Percentiles rank a stretch among this genome's conserved stretches.
These are phyloP conservation scores for Aphrophora alni DNA, from an alignment of 2,888 invertebrate genomes.

Conservation along the genomic window DNA sequence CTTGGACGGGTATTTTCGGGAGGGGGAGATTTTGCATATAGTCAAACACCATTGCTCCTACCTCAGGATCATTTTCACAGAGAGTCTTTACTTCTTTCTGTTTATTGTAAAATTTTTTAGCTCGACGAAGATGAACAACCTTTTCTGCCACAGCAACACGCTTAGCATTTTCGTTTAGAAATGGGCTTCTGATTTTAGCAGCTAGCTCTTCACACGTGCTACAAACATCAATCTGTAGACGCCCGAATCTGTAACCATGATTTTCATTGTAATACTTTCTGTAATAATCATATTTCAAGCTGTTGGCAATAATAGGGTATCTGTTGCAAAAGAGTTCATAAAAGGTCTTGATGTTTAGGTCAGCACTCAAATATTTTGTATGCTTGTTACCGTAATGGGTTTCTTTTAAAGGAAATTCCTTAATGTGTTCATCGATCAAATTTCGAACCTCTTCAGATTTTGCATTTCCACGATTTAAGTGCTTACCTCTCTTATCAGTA, in stretches of 20 bases:
- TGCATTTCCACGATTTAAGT: neutral
- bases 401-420: too few species aligned
- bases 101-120: slow-evolving; percentile 41
- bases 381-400: neutral
- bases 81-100: slow-evolving; percentile 36
- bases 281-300: neutral
- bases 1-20: slow-evolving; percentile 16
- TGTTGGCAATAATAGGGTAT: neutral
- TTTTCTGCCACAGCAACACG: neutral
- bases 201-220: neutral
- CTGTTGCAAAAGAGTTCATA: neutral
- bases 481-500: neutral
- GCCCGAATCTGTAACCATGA: too few species aligned
- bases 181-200: neutral
- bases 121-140: slow-evolving; percentile 10
- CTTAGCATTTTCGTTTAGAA: slow-evolving; percentile 2
- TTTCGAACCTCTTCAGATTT: neutral
- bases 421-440: too few species aligned
- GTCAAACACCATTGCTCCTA: too few species aligned
- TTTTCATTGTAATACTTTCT: neutral
- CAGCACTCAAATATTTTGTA: neutral
- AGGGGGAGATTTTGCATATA: slow-evolving; percentile 32
- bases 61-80: slow-evolving; percentile 1
- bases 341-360: neutral
- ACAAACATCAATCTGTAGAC: neutral